Evolutionary conservation across 2,113 vertebrate genomes (phyloP).

Genomic region (Daubentonia madagascariensis): DNA sequence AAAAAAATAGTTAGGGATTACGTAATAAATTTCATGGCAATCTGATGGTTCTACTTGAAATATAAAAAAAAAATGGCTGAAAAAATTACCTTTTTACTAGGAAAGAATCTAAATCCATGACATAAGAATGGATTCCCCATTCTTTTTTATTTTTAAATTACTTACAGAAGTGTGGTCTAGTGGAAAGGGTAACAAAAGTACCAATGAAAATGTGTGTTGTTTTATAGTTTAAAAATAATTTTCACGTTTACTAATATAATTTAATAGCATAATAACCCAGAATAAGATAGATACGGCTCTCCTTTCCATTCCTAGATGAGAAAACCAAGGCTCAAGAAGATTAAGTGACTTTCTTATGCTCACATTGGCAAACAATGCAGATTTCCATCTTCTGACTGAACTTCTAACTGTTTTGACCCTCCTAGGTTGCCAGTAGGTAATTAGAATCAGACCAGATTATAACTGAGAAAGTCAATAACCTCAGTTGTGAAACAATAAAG

Average conservation of each 20-base stretch:
- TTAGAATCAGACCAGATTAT: neutral
- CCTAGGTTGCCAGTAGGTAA: neutral
- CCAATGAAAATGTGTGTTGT: neutral
- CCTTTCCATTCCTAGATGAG: neutral
- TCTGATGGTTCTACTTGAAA: neutral
- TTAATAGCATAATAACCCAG: neutral
- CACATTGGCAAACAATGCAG: neutral
- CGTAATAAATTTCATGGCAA: neutral
- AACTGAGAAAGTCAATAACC: neutral
- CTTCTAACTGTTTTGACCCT: neutral
- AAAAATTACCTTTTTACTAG: neutral
- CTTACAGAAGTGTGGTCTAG: neutral
- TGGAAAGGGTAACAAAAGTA: neutral
- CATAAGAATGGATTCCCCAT: neutral
- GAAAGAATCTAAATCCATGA: slow-evolving; percentile 17
- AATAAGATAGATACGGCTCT: neutral
- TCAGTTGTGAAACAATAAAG: neutral
- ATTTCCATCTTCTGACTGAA: neutral
- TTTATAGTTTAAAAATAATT: neutral
- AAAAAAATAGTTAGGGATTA: neutral
- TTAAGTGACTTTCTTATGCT: neutral
- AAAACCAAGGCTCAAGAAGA: neutral
- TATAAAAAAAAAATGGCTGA: neutral
- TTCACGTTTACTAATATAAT: neutral
- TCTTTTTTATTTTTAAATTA: neutral